phyloP scores from a whole-genome alignment of 2,888 invertebrate species.

The Myathropa florea region DNA sequence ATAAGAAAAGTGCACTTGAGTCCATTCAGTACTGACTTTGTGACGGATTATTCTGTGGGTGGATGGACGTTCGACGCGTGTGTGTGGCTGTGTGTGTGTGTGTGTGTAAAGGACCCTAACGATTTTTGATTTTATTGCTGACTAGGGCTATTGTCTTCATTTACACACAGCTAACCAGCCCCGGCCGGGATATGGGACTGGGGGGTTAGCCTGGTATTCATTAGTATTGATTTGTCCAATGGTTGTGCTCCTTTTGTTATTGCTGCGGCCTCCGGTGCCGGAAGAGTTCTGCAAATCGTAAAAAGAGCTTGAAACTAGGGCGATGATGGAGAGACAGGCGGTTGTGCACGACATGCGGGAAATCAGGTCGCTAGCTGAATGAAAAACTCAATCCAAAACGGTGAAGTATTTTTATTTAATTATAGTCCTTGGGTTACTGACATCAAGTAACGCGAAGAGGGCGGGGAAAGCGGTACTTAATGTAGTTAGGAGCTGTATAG shows the following conservation, averaged over 20 bases:
- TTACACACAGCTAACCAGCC: not conserved
- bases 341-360: not conserved
- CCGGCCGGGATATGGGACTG: too few species aligned
- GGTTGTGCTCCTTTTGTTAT: not conserved
- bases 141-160: slow-evolving; percentile 1
- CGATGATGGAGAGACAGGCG: not conserved
- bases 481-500: too few species aligned
- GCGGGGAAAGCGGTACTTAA: too few species aligned
- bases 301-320: not conserved
- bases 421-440: not conserved
- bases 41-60: not conserved
- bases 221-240: slow-evolving; percentile 38
- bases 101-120: not conserved
- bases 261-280: not conserved
- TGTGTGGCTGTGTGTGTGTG: not conserved
- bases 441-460: too few species aligned
- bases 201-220: not conserved
- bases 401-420: not conserved
- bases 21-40: too few species aligned
- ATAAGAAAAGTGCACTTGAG: slow-evolving; percentile 14
- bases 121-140: slow-evolving; percentile 5
- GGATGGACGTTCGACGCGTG: not conserved
- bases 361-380: not conserved
- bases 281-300: not conserved
- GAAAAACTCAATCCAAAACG: not conserved